These are phyloP conservation scores for Camarhynchus parvulus DNA, from an alignment of 2,113 vertebrate genomes.

Conservation along the genomic window DNA sequence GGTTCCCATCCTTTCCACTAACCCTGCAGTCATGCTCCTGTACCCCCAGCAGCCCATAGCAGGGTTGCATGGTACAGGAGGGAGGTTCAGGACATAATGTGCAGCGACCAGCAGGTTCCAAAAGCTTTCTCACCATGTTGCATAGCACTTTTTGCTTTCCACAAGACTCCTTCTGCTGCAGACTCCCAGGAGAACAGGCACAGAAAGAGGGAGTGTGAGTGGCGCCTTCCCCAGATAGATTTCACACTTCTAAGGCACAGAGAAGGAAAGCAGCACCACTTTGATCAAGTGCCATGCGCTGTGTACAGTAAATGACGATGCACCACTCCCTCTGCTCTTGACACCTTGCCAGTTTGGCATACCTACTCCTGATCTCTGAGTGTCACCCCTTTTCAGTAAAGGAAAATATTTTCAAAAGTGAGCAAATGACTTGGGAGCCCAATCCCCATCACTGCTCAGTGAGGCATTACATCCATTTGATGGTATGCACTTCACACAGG, in stretches of 20 bases:
- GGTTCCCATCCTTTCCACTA: neutral
- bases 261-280: neutral
- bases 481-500: neutral
- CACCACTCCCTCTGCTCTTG: neutral
- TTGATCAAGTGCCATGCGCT: neutral
- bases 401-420: neutral
- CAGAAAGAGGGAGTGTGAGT: conserved; percentile 17
- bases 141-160: neutral
- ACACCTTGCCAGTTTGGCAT: neutral
- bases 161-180: conserved; percentile 7
- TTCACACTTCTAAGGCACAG: conserved; percentile 34
- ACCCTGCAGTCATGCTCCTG: neutral
- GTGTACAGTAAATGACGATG: neutral
- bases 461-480: neutral
- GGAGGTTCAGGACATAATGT: neutral
- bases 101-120: neutral
- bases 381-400: neutral
- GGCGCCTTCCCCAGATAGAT: neutral
- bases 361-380: neutral
- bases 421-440: neutral
- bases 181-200: neutral
- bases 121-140: neutral
- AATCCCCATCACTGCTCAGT: neutral
- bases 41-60: neutral
- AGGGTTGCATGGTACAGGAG: neutral